Evolutionary conservation across 2,888 invertebrate species (phyloP), one percentile per base, ranked within the genome.

Genomic region (Doris montereyensis): DNA sequence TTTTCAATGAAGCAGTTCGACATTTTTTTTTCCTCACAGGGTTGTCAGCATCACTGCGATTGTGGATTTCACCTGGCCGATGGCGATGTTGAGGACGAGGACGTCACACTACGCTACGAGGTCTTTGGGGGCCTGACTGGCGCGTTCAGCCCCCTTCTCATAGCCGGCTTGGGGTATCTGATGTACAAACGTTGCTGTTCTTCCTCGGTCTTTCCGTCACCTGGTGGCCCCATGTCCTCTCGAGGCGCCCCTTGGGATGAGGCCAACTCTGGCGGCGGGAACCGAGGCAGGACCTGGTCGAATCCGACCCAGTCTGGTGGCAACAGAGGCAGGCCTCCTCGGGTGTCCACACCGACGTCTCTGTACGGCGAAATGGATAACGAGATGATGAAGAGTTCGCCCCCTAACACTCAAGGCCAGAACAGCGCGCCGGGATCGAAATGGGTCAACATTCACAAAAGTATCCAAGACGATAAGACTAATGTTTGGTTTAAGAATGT

Each of bases 401-500:
- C 67, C 4, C 26, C 21, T 21, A n/a, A n/a, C 17, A 17, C 17
- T 17, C n/a, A 2, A 32, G 10, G 1, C 13, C 68, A 8, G 10
- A 10, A 10, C 5, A 30, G 30, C 5, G 8, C 30, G 32, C 10
- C 4, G 2, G 34, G n/a, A 17, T 70, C 70, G 1, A 2, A 32
- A 2, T 70, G 5, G 34, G 34, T n/a, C 1, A 70, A 70, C 34
- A 70, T 70, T 28, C 70, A 70, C 70, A 28, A 34, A 13, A 70
- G 34, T 32, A n/a, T 70, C 5, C 21, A 30, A 70, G 3, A 3
- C 17, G 34, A 70, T 28, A 17, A 26, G 34, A 34, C 24, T n/a
- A 70, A 70, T 32, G 34, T 32, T n/a, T 70, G 70, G 70, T 32
- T 70, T 4, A 70, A 32, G 28, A 70, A 32, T 32, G 70, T 70